Evolutionary conservation across 2,797 vertebrate species (phyloP).

Genomic region (Xyrichtys novacula): DNA sequence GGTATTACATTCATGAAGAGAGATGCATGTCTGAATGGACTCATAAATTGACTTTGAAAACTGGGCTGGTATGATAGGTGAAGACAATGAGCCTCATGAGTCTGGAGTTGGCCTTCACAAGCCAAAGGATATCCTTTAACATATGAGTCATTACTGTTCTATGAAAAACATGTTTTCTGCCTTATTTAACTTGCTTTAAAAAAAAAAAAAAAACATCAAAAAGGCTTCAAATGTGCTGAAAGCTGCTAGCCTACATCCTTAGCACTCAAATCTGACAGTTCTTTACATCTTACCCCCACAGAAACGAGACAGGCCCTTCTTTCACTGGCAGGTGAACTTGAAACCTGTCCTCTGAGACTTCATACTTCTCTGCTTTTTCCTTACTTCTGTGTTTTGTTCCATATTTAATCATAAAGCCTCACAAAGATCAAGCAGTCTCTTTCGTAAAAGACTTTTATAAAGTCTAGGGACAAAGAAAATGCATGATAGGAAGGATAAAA

Average conservation of each 20-base stretch:
- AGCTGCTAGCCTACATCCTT: not conserved
- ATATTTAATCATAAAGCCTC: slow-evolving; percentile 20
- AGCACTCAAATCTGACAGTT: slow-evolving; percentile 24
- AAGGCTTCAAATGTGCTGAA: slow-evolving; percentile 14
- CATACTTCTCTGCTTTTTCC: not conserved
- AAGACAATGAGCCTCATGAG: not conserved
- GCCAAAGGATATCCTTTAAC: too few species aligned
- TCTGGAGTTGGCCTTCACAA: not conserved
- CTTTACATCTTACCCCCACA: slow-evolving; percentile 43
- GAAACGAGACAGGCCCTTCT: slow-evolving; percentile 28
- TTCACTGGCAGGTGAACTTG: slow-evolving; percentile 46
- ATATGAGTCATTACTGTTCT: not conserved
- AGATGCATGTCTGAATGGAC: not conserved
- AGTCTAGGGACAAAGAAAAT: not conserved
- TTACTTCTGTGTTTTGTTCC: slow-evolving; percentile 8
- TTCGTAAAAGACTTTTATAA: slow-evolving; percentile 10
- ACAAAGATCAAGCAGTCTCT: slow-evolving; percentile 13
- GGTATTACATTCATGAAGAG: not conserved
- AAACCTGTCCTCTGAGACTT: slow-evolving; percentile 46
- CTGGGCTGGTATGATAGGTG: not conserved
- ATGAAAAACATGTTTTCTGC: too few species aligned
- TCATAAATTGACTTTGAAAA: slow-evolving; percentile 5
- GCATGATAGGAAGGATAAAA: slow-evolving; percentile 3
- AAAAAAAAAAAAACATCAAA: not conserved
- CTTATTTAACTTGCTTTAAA: too few species aligned